Percentiles rank a stretch among this genome's conserved stretches.
These are phyloP conservation scores for Gisinianus flammeolus DNA, from an alignment of 2,888 invertebrate genomes.

Conservation along the genomic window DNA sequence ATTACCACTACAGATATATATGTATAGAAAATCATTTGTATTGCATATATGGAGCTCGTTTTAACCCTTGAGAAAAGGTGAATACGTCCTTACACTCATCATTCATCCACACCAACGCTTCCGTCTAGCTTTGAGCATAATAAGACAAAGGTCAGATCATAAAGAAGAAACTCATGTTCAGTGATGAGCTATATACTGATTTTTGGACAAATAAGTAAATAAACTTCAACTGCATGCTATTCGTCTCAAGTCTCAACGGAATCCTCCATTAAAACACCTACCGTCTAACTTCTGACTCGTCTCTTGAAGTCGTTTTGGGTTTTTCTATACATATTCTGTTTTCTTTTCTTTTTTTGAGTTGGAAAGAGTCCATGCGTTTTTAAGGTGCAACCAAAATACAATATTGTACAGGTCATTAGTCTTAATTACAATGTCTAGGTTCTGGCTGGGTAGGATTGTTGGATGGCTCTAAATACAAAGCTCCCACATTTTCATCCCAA, in stretches of 20 bases:
- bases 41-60: too few species aligned
- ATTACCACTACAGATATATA: not conserved
- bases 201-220: not conserved
- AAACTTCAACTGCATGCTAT: slow-evolving; percentile 1
- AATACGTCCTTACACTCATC: too few species aligned
- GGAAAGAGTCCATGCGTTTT: not conserved
- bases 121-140: too few species aligned
- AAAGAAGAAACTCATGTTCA: not conserved
- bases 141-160: too few species aligned
- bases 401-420: slow-evolving; percentile 18
- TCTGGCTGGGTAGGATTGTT: not conserved
- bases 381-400: slow-evolving; percentile 8
- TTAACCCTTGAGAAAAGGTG: too few species aligned
- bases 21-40: too few species aligned
- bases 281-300: not conserved
- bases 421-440: slow-evolving; percentile 23
- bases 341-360: not conserved
- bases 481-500: too few species aligned
- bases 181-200: not conserved
- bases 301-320: not conserved
- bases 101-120: too few species aligned
- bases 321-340: not conserved
- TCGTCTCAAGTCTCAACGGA: not conserved
- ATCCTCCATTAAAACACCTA: not conserved
- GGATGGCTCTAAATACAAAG: slow-evolving; percentile 22